Evolutionary conservation across 2,888 invertebrate genomes (phyloP), one percentile per base, ranked within the genome.

Genomic region (Hypomecis punctinalis): DNA sequence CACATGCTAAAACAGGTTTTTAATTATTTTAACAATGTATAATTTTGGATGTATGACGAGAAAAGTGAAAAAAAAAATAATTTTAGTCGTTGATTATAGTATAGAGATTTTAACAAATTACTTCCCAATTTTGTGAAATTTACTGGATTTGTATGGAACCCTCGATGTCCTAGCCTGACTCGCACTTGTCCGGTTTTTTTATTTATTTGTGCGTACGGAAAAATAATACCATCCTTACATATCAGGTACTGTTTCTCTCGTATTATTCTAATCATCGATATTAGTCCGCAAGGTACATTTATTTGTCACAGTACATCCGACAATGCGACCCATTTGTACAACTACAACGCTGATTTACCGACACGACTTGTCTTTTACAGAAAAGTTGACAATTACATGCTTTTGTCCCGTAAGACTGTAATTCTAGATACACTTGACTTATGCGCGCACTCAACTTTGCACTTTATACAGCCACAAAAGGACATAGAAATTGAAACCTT

Each of bases 321-420:
- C 52, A 63, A 52, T 59, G 40, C 71, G 74, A 74, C 76, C 82
- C 79, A 83, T 84, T 86, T 82, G 87, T 84, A 84, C 79, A 80
- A 79, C 78, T 78, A 73, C 77, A 67, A 75, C 63, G 81, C 81
- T 86, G 88, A 89, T 88, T 88, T 88, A 88, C 81, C 76, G 80
- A 67, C 78, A 67, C 75, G 79, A 80, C 79, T 79, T 80, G 76
- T 52, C 52, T 40, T 51, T 40, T 52, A 23, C 79, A 81, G 85
- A 86, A 87, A 88, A 88, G 81, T 88, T 88, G 81, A 85, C 86
- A 84, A 90, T 89, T 89, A 89, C 86, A 85, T 77, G 88, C 82
- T 77, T 80, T 80, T 78, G 81, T 82, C 76, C 84, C 76, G 84
- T 81, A 87, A 86, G 84, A 85, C 83, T 84, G 83, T 84, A 85